Percentiles rank a stretch among this genome's conserved stretches.
These are phyloP conservation scores for Amiota minor DNA, from an alignment of 2,888 invertebrate genomes.

Conservation along the genomic window DNA sequence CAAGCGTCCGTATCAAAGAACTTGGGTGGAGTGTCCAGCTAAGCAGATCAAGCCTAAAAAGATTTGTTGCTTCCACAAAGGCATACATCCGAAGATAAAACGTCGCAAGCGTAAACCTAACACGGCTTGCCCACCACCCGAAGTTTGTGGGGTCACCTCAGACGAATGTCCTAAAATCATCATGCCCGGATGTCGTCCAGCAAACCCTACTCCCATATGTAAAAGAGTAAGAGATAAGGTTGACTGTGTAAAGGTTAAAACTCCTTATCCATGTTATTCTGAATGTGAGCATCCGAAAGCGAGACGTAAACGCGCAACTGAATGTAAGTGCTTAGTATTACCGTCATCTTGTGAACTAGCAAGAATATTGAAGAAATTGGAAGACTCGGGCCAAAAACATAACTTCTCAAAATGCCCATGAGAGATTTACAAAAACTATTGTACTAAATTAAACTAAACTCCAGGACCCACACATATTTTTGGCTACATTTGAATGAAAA, in stretches of 20 bases:
- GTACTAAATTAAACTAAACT: too few relatives aligned
- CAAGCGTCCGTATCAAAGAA: conserved; percentile 59
- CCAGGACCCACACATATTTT: too few relatives aligned
- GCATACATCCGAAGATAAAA: conserved; percentile 33
- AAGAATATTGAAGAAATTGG: conserved; percentile 19
- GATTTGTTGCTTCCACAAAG: conserved; percentile 48
- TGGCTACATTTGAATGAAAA: too few relatives aligned
- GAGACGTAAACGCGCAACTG: conserved; percentile 23
- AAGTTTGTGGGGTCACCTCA: background rate
- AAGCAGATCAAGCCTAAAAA: conserved; percentile 50
- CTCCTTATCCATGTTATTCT: conserved; percentile 54
- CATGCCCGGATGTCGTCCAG: conserved; percentile 39
- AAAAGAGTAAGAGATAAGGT: background rate
- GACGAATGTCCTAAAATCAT: conserved; percentile 36
- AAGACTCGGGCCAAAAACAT: conserved; percentile 10
- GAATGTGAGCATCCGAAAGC: conserved; percentile 39
- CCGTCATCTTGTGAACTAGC: background rate
- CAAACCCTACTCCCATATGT: conserved; percentile 19
- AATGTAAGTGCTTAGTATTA: conserved; percentile 44
- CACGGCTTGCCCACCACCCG: background rate
- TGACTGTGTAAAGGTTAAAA: conserved; percentile 45
- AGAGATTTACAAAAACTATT: too few relatives aligned
- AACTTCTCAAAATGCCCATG: too few relatives aligned
- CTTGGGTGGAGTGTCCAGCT: conserved; percentile 62
- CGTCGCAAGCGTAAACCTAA: conserved; percentile 40